Evolutionary conservation across 2,797 vertebrate species (phyloP), one percentile per base, ranked within the genome.

Genomic region (Aeoliscus strigatus): DNA sequence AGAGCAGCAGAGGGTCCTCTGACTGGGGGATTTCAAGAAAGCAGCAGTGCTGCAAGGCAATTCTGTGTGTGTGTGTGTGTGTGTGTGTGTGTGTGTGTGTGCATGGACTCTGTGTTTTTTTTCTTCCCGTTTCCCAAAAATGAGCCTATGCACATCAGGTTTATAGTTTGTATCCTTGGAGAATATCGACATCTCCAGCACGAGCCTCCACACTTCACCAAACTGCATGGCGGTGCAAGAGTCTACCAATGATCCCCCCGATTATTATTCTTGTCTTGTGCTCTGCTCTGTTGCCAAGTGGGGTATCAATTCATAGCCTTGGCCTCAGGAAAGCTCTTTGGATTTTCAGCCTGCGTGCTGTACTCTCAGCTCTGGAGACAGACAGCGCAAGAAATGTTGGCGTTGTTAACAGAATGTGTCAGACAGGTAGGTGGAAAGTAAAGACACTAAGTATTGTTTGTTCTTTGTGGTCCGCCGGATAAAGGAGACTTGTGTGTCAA

Each of bases 261-360:
- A 72, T 86, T 78, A 69, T 73, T 79, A 83, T 81, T 78, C 79
- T 34, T 34, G 14, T 39, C 67, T 50, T 2, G 54, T 63, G 54
- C 74, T 73, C 64, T 59, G 73, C 74, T 77, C 70, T 66, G 67
- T 73, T 66, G 73, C 75, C 68, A 67, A 75, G 79, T 78, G 67
- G 79, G 77, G 49, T 82, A 79, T 82, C 80, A 81, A 76, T 84
- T 84, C 77, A 73, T 55, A 75, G 76, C 69, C 53, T 31, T 69
- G 79, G 78, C 74, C 81, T 76, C 72, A 64, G 77, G 72, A 82
- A 77, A 80, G 73, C 67, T 80, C 73, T 79, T 70, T 73, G 64
- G 74, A 76, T 73, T 84, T 77, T 70, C 61, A 63, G 51, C 34
- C 63, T 61, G 59, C 69, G 60, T 70, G 71, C 60, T 62, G 50